Evolutionary conservation across 2,797 vertebrate species (phyloP).

Genomic region (Brachymystax lenok): DNA sequence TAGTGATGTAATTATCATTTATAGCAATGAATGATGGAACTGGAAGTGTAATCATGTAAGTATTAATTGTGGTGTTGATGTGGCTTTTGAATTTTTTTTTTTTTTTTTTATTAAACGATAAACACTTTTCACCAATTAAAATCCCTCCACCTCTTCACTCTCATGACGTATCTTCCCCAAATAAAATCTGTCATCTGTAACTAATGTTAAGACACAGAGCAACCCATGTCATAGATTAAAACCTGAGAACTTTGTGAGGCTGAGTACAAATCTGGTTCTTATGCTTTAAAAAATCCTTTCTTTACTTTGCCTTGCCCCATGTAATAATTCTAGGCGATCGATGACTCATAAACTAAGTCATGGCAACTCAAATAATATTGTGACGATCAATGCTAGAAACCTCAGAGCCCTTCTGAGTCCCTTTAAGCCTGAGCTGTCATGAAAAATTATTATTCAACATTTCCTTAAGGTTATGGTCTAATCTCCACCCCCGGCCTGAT

Average conservation of each 20-base stretch:
- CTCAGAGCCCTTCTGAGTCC: slow-evolving; percentile 6
- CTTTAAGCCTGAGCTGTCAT: slow-evolving; percentile 60
- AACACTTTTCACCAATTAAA: no score
- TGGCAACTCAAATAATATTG: slow-evolving; percentile 60
- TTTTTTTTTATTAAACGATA: no score
- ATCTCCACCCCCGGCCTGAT: slow-evolving; percentile 56
- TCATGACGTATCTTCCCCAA: no score
- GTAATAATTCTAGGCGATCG: slow-evolving; percentile 15
- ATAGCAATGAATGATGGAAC: no score
- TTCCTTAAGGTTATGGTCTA: slow-evolving; percentile 69
- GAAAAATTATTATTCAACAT: slow-evolving; percentile 67
- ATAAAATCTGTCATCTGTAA: no score
- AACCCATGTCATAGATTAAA: background rate
- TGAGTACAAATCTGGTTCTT: slow-evolving; percentile 32
- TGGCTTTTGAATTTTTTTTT: no score
- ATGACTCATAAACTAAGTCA: slow-evolving; percentile 57
- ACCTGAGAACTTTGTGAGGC: background rate
- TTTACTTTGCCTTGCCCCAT: slow-evolving; percentile 36
- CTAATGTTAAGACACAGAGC: background rate
- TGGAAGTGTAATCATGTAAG: no score
- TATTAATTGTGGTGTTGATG: no score
- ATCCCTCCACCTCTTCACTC: no score
- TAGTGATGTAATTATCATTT: no score
- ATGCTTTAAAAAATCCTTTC: slow-evolving; percentile 18
- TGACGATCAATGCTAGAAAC: slow-evolving; percentile 36